These are phyloP conservation scores for Heteropelma amictum DNA, from an alignment of 2,888 invertebrate species.

Conservation along the genomic window DNA sequence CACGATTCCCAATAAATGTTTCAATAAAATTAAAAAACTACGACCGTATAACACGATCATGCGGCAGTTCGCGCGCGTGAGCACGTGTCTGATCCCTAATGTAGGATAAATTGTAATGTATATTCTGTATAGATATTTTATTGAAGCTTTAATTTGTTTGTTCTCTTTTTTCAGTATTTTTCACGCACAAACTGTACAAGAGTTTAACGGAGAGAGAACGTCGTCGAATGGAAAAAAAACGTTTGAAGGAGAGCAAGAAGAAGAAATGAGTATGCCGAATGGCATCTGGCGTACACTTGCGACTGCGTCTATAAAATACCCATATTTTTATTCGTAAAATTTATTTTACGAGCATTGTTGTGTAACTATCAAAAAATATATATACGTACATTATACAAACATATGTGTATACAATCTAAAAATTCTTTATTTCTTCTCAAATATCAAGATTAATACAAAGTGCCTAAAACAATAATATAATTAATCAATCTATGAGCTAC, in stretches of 20 bases:
- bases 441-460: not conserved
- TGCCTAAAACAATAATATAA: not conserved
- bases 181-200: slow-evolving; percentile 91
- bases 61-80: no score
- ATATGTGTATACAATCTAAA: not conserved
- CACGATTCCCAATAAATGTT: no score
- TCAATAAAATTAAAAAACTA: no score
- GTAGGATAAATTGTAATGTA: not conserved
- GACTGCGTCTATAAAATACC: not conserved
- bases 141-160: slow-evolving; percentile 7
- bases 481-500: slow-evolving; percentile 18
- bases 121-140: not conserved
- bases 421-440: slow-evolving; percentile 1
- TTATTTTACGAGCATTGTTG: slow-evolving; percentile 20
- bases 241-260: slow-evolving; percentile 88
- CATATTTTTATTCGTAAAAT: slow-evolving; percentile 44
- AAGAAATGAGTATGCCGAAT: slow-evolving; percentile 80
- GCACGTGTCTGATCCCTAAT: no score
- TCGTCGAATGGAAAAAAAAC: slow-evolving; percentile 89
- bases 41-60: no score
- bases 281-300: not conserved
- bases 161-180: slow-evolving; percentile 85
- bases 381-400: not conserved
- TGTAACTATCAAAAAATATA: slow-evolving; percentile 26
- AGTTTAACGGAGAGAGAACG: slow-evolving; percentile 87